These are phyloP conservation scores for Zeuzera pyrina DNA, from an alignment of 2,888 invertebrate species.

Conservation along the genomic window DNA sequence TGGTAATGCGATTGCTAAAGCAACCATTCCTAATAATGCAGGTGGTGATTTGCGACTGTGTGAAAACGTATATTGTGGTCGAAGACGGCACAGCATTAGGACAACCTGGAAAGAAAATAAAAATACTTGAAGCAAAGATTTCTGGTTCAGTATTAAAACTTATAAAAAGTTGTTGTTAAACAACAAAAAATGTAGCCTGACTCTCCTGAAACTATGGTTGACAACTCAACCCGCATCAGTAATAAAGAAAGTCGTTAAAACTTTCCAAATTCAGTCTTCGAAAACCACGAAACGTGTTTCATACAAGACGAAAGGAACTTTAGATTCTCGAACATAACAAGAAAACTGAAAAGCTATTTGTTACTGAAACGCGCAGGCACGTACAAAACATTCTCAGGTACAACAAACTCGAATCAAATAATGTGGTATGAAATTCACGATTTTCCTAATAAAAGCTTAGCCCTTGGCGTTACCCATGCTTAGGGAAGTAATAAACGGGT, in stretches of 20 bases:
- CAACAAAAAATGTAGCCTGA: too few species aligned
- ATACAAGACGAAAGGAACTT: conserved; percentile 30
- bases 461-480: conserved; percentile 41
- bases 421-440: conserved; percentile 48
- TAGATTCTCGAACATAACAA: conserved; percentile 23
- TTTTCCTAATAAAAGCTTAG: conserved; percentile 56
- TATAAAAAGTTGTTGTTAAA: too few species aligned
- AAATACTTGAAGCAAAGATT: too few species aligned
- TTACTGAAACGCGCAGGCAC: conserved; percentile 32
- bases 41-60: conserved; percentile 91
- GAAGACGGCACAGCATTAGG: conserved; percentile 89
- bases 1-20: conserved; percentile 94
- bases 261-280: conserved; percentile 27
- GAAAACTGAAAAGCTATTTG: conserved; percentile 36
- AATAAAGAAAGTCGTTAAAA: too few species aligned
- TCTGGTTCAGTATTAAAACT: too few species aligned
- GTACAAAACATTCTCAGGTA: conserved; percentile 42
- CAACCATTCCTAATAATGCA: conserved; percentile 93
- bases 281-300: conserved; percentile 32
- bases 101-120: conserved; percentile 83
- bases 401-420: conserved; percentile 37
- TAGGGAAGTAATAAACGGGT: conserved; percentile 36
- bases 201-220: too few species aligned
- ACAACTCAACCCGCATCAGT: too few species aligned
- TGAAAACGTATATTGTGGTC: conserved; percentile 94